Evolutionary conservation across 2,888 invertebrate species (phyloP).

Genomic region (Trimorus sp.): DNA sequence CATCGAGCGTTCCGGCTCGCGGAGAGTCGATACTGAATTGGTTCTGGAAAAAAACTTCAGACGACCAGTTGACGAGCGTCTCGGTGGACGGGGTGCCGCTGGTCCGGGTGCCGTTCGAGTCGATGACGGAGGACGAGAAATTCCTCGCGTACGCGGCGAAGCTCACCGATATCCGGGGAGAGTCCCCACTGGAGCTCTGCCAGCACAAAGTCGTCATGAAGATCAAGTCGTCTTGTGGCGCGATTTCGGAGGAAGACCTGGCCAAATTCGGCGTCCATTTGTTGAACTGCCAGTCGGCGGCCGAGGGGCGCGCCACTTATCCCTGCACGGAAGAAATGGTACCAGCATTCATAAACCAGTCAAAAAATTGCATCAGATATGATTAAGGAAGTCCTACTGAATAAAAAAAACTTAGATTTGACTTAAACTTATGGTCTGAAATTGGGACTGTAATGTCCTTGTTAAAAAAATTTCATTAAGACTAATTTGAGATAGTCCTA

Average conservation of each 20-base stretch:
- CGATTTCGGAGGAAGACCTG: slow-evolving; percentile 85
- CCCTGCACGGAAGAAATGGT: too few species aligned
- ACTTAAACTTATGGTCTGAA: too few species aligned
- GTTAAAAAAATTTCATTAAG: too few species aligned
- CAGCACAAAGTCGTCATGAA: slow-evolving; percentile 86
- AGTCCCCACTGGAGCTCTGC: slow-evolving; percentile 85
- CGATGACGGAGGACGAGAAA: slow-evolving; percentile 83
- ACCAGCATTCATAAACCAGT: too few species aligned
- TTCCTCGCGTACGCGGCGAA: slow-evolving; percentile 85
- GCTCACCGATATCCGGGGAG: slow-evolving; percentile 83
- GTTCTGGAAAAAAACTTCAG: slow-evolving; percentile 74
- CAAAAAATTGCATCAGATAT: too few species aligned
- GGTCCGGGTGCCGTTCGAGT: slow-evolving; percentile 77
- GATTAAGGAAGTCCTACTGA: too few species aligned
- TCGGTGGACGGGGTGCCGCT: slow-evolving; percentile 75
- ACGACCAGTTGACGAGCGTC: slow-evolving; percentile 66
- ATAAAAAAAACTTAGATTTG: too few species aligned
- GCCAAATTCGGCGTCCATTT: slow-evolving; percentile 86
- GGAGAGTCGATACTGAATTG: slow-evolving; percentile 74
- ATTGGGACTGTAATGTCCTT: too few species aligned
- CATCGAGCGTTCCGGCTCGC: too few species aligned
- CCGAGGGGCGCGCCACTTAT: slow-evolving; percentile 82
- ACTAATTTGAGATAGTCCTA: too few species aligned
- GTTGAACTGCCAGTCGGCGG: slow-evolving; percentile 86
- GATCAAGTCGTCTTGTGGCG: slow-evolving; percentile 84